phyloP scores from a whole-genome alignment of 2,888 invertebrate genomes.

The Micoletzkya japonica region DNA sequence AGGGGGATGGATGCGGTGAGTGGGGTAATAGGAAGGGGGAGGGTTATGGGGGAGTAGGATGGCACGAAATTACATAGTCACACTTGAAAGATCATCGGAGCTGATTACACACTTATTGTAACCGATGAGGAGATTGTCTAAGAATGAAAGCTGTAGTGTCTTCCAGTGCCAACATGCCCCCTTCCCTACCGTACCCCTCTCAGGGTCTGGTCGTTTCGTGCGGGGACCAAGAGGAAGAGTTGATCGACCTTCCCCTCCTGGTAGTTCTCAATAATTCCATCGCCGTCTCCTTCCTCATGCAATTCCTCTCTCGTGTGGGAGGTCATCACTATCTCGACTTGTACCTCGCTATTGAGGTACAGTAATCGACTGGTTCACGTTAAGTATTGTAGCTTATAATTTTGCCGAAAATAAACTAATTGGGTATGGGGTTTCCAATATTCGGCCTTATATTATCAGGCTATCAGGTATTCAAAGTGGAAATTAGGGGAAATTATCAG shows the following conservation, averaged over 20 bases:
- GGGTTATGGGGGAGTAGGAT: too few relatives aligned
- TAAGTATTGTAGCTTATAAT: neutral
- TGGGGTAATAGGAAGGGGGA: too few relatives aligned
- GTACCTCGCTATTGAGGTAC: slow-evolving; percentile 78
- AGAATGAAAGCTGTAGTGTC: neutral
- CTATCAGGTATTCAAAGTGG: too few relatives aligned
- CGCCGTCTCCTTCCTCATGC: slow-evolving; percentile 77
- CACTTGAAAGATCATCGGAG: too few relatives aligned
- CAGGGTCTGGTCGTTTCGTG: neutral
- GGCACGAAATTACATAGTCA: too few relatives aligned
- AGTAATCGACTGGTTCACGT: neutral
- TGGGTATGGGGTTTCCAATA: too few relatives aligned
- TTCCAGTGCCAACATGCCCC: neutral
- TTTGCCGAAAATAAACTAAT: too few relatives aligned
- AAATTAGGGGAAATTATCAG: slow-evolving; percentile 28
- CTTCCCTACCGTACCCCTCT: too few relatives aligned
- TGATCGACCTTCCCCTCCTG: slow-evolving; percentile 71
- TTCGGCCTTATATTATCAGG: too few relatives aligned
- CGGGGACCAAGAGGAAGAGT: slow-evolving; percentile 36
- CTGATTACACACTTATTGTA: too few relatives aligned
- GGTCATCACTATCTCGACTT: slow-evolving; percentile 78
- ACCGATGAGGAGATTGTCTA: too few relatives aligned
- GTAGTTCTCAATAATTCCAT: slow-evolving; percentile 78
- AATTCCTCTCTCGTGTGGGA: slow-evolving; percentile 76
- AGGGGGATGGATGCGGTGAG: slow-evolving; percentile 30